Conservation (phyloP, 2,113 vertebrate genomes). For the Scytalopus superciliaris region DNA sequence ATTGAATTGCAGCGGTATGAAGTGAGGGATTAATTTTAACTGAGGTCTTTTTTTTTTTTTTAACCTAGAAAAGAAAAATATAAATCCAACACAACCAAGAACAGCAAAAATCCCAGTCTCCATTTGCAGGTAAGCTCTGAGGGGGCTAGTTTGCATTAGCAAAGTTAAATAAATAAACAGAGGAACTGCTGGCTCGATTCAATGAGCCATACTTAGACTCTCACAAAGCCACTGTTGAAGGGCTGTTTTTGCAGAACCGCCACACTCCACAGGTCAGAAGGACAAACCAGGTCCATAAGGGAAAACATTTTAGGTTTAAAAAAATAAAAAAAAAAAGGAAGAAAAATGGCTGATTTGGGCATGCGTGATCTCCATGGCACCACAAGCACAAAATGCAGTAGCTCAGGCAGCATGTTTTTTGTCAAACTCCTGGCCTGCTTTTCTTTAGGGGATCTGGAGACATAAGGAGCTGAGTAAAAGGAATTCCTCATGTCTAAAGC, state of each 20-base stretch:
- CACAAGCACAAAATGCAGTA: not conserved
- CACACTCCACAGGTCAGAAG: not conserved
- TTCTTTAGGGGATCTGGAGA: not conserved
- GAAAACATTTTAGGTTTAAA: not conserved
- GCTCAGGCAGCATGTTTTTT: not conserved
- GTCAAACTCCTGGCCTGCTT: not conserved
- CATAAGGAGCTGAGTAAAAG: not conserved
- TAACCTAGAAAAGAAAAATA: not conserved
- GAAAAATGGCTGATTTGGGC: not conserved
- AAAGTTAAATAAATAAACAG: constrained; percentile 33
- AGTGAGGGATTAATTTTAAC: not conserved
- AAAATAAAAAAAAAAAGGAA: too few species aligned
- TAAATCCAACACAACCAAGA: not conserved
- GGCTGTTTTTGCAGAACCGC: not conserved
- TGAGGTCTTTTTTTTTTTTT: not conserved
- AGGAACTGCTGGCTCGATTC: not conserved
- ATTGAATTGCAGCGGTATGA: not conserved
- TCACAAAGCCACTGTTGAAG: not conserved
- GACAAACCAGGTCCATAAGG: not conserved
- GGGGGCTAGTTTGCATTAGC: not conserved
- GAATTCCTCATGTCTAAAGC: not conserved
- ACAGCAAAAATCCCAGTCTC: not conserved
- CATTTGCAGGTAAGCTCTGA: not conserved
- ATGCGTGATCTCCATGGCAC: not conserved
- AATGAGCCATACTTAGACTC: not conserved